Evolutionary conservation across 2,797 vertebrate species (phyloP).

Genomic region (Gouania willdenowi): DNA sequence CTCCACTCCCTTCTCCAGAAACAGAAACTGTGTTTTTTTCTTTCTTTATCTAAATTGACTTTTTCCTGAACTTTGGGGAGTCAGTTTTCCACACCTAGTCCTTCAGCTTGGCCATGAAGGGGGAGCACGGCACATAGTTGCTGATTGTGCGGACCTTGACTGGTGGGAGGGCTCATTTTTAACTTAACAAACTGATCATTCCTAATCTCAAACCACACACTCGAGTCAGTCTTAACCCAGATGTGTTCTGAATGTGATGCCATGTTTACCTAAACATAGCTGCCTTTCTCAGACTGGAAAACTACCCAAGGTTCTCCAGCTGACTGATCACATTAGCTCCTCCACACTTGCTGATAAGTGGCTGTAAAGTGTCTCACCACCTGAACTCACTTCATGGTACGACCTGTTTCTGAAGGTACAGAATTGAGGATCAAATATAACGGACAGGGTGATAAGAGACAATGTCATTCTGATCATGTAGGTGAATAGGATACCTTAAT

Average conservation of each 20-base stretch:
- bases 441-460: background rate
- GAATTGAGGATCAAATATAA: constrained; percentile 13
- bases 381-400: no score
- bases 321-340: constrained; percentile 18
- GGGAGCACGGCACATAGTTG: constrained; percentile 3
- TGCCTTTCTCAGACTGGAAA: constrained; percentile 26
- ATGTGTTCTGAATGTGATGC: background rate
- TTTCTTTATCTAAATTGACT: constrained; percentile 61
- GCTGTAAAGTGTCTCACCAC: constrained; percentile 29
- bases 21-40: no score
- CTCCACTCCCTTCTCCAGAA: constrained; percentile 44
- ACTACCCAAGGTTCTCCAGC: constrained; percentile 27
- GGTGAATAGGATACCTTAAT: constrained; percentile 9
- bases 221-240: background rate
- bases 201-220: background rate
- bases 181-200: constrained; percentile 21
- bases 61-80: constrained; percentile 68
- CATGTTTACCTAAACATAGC: constrained; percentile 12
- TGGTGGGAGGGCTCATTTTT: constrained; percentile 50
- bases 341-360: constrained; percentile 40
- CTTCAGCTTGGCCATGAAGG: background rate
- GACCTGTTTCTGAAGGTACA: background rate
- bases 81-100: constrained; percentile 2
- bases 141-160: constrained; percentile 53
- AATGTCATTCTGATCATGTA: background rate